Percentiles rank a stretch among this genome's conserved stretches.
These are phyloP conservation scores for Rhinophrynus dorsalis DNA, from an alignment of 2,797 vertebrate species.

Conservation along the genomic window DNA sequence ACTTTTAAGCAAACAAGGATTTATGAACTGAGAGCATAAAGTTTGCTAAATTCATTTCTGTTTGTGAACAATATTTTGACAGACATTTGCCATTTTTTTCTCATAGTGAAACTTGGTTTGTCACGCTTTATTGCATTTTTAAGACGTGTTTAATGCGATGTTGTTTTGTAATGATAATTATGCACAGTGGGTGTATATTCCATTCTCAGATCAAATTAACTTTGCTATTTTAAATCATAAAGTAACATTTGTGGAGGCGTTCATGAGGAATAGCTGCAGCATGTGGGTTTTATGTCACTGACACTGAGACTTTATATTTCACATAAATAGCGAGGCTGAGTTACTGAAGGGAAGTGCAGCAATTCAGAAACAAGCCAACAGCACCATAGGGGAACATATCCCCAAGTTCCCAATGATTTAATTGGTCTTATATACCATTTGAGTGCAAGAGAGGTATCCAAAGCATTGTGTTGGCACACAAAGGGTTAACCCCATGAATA, in stretches of 20 bases:
- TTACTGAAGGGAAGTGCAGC: too few species aligned
- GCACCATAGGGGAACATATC: too few species aligned
- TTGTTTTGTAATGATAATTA: constrained; percentile 21
- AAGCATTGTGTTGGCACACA: too few species aligned
- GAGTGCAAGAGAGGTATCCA: too few species aligned
- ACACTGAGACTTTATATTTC: constrained; percentile 5
- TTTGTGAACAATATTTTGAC: not conserved
- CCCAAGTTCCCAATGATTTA: too few species aligned
- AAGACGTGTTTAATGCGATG: not conserved
- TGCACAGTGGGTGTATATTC: constrained; percentile 28
- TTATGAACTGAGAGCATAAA: too few species aligned
- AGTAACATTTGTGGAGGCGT: constrained; percentile 21
- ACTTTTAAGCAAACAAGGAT: too few species aligned
- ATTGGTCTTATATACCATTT: too few species aligned
- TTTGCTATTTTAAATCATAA: constrained; percentile 38
- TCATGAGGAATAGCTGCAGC: constrained; percentile 1
- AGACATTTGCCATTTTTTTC: not conserved
- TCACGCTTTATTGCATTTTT: not conserved
- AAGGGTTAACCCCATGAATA: too few species aligned
- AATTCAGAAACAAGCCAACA: too few species aligned
- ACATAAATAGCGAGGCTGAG: too few species aligned
- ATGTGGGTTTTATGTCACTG: constrained; percentile 21
- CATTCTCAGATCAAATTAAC: not conserved
- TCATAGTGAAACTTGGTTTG: not conserved
- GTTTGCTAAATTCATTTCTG: not conserved